Evolutionary conservation across 2,888 invertebrate species (phyloP), one percentile per base, ranked within the genome.

Genomic region (Chalcis sispes): DNA sequence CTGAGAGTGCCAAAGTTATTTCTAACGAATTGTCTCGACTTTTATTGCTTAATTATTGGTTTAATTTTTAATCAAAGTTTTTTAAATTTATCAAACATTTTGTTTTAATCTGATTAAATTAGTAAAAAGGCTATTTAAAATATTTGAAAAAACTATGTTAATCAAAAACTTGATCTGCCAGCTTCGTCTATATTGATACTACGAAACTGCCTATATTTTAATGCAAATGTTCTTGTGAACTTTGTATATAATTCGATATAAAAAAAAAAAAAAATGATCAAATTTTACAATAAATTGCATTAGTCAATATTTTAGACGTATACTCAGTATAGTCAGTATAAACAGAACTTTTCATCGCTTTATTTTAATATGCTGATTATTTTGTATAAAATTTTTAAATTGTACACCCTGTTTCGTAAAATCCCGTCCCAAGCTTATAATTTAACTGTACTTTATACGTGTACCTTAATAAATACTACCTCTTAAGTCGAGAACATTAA

Each of bases 391-490:
- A 62, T 20, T 52, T 54, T 62, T 56, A 25, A 52, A 71, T 32
- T 54, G 50, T 61, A 61, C 13, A 65, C 52, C 70, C 42, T 64
- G 10, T 58, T 64, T 56, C 42, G 18, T 42, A 52, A 73, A n/a
- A n/a, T 64, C 42, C 64, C 59, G 62, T 62, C 50, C 62, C 36
- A 20, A 69, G 46, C 48, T 72, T 72, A 72, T 67, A 72, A 72
- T 72, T 72, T 77, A 70, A 27, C 25, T 69, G 77, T 74, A 77
- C 77, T 80, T 79, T 78, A 79, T 79, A 80, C 65, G 77, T 81
- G 81, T 82, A 82, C 80, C 81, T 82, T 80, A 69, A 81, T 79
- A 75, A 64, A 83, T 79, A 79, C 81, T 83, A 83, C 80, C 82
- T 82, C 81, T 77, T 74, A 73, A 74, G 66, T 77, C 70, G 48